Conservation (phyloP, 2,113 vertebrate genomes). For the Hyperoodon ampullatus region DNA sequence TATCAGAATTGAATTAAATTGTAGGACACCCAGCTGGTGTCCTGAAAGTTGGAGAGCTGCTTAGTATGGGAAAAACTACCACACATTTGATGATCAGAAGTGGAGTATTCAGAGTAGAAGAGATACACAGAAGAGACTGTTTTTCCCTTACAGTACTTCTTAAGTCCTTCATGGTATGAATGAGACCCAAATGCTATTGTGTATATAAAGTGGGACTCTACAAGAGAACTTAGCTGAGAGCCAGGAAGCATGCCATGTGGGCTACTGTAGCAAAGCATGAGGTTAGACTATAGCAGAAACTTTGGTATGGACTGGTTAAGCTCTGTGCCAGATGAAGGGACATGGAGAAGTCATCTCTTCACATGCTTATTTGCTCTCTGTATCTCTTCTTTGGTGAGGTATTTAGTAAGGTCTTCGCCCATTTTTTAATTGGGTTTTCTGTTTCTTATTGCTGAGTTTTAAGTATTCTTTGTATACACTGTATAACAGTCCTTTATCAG, state of each 20-base stretch:
- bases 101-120: background rate
- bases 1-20: too few species aligned
- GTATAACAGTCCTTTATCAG: background rate
- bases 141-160: background rate
- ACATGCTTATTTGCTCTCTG: background rate
- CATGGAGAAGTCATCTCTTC: background rate
- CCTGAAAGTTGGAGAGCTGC: background rate
- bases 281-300: background rate
- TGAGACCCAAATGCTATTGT: background rate
- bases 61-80: background rate
- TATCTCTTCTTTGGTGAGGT: background rate
- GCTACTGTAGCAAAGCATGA: background rate
- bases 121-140: background rate
- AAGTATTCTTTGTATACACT: background rate
- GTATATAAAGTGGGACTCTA: background rate
- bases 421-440: background rate
- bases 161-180: too few species aligned
- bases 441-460: background rate
- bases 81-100: background rate
- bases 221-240: background rate
- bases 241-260: background rate
- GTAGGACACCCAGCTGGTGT: too few species aligned
- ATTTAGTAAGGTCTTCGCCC: background rate
- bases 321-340: background rate
- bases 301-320: background rate